Evolutionary conservation across 2,888 invertebrate genomes (phyloP).

Genomic region (Bruchidius siliquastri): DNA sequence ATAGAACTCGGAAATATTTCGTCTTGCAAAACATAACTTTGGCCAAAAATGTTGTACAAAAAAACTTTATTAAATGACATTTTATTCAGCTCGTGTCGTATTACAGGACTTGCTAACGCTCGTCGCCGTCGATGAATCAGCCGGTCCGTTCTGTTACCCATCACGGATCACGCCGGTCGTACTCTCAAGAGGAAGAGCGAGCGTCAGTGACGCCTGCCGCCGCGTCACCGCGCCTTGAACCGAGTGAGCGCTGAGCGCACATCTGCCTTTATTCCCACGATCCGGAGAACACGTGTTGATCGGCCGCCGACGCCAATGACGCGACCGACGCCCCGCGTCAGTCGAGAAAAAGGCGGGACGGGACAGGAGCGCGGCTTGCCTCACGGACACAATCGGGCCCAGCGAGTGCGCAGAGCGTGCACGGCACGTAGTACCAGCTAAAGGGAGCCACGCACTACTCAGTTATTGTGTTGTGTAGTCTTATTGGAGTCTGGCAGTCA

Average conservation of each 20-base stretch:
- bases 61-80: no score
- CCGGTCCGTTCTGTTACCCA: background rate
- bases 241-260: constrained; percentile 27
- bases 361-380: background rate
- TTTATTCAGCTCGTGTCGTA: no score
- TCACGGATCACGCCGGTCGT: background rate
- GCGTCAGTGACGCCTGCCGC: constrained; percentile 14
- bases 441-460: background rate
- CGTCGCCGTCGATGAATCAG: background rate
- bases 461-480: background rate
- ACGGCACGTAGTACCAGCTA: background rate
- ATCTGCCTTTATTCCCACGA: constrained; percentile 47
- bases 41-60: no score
- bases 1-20: no score
- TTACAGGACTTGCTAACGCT: no score
- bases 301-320: constrained; percentile 6
- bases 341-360: background rate
- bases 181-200: background rate
- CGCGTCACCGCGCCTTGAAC: constrained; percentile 12
- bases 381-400: background rate
- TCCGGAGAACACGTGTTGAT: constrained; percentile 42
- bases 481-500: background rate
- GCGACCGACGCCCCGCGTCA: background rate
- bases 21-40: no score
- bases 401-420: background rate